Evolutionary conservation across 92 coral and sea anemone species (phyloP), one percentile per base, ranked within the genome.

Genomic region (Palythoa heliodiscus): DNA sequence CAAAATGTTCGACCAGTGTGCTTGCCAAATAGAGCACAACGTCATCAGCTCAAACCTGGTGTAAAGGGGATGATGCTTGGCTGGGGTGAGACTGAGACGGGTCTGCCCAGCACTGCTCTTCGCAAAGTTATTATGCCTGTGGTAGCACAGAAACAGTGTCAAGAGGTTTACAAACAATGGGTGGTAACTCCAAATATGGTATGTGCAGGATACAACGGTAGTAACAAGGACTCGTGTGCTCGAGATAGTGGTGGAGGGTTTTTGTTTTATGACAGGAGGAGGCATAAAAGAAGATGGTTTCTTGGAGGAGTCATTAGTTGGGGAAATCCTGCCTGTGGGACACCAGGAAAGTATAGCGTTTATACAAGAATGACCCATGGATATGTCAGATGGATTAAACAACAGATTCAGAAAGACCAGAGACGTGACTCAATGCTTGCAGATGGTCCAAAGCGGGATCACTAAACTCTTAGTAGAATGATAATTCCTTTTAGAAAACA

Each of bases 221-320:
- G 81, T 17, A 76, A 82, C 0, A 91, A 78, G 63, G 99, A 95
- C 86, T 89, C 98, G 2, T 95, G 98, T 52, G 83, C 90, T n/a
- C 64, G 91, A 67, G 99, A 96, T 60, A 96, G 99, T 83, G 99
- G 99, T 29, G 99, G 99, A 11, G 98, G 98, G 15, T 96, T 95
- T 88, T 71, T 93, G 77, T 91, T 96, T 64, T 82, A 83, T 82
- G 95, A 94, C 80, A 57, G 86, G 71, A 77, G 86, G 38, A 78
- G 88, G 43, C 89, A 90, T 68, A 93, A 88, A 15, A 89, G 82
- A 61, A 91, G 92, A 23, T 96, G 98, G 97, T 92, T 96, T 71
- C 82, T 96, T 11, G 99, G 98, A 77, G 99, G 99, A 0, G 83
- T 96, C n/a, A 91, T 94, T 10, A 96, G 99, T 67, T 96, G 98